Base-by-base conservation (phyloP, 2,113 vertebrate genomes). In the Pygoscelis adeliae region DNA sequence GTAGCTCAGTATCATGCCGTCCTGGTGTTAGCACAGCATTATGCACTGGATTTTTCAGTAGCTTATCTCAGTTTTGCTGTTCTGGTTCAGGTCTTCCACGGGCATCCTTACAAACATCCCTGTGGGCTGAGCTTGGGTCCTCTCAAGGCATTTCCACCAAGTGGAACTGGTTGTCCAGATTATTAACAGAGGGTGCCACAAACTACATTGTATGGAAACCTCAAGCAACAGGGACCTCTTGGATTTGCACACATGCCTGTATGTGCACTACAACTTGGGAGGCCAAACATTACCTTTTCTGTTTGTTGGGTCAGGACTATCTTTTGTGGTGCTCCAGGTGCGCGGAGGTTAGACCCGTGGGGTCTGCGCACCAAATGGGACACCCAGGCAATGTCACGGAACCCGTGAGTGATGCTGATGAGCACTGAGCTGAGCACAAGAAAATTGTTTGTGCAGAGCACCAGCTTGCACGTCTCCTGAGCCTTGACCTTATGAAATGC, bases 391-490 rank as follows among this genome's bases (percentile, higher is more conserved):
- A 63, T 1, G 10, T 19, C 55, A 25, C 5, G 9, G 53, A 85
- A 32, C 50, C 50, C 0, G 0, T 42, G 36, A 86, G 55, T 0
- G 3, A 79, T 40, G 59, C 32, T 50, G 55, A 53, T 14, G 49
- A 79, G 26, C 44, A 10, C n/a, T 5, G 44, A 90, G n/a, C 34
- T 36, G 70, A 65, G 18, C 19, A 58, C 0, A 81, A 89, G 80
- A 42, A 97, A 95, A 93, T 30, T 32, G 2, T 87, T 71, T 94
- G 44, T 87, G 69, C 26, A 82, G 30, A 91, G 74, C 52, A 52
- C 38, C 61, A 59, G n/a, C 15, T 63, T 49, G 34, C 55, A 63
- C 2, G 1, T 44, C 49, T 89, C 32, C 21, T 3, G 3, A 70
- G 55, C 23, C 55, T 58, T 34, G 76, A 47, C 36, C 62, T 92